phyloP scores from a whole-genome alignment of 2,888 invertebrate species.

The Dryadula phaetusa region DNA sequence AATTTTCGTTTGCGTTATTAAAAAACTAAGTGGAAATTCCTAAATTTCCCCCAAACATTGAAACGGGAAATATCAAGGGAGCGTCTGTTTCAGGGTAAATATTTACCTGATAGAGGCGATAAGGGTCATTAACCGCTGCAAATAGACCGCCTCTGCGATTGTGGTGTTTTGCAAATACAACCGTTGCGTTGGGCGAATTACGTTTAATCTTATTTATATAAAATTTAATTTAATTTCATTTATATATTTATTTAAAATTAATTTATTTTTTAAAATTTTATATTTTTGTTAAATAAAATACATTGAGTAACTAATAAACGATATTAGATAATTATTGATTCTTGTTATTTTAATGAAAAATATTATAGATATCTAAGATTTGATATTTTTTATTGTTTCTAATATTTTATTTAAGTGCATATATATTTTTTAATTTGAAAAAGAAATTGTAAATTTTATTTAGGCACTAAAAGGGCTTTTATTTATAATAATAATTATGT shows the following conservation, averaged over 20 bases:
- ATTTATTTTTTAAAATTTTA: background rate
- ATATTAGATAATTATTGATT: no score
- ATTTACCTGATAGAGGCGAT: constrained; percentile 47
- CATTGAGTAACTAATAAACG: no score
- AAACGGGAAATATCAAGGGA: constrained; percentile 27
- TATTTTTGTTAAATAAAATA: no score
- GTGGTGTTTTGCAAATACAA: constrained; percentile 21
- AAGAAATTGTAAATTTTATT: no score
- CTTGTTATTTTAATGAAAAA: no score
- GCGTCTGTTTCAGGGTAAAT: constrained; percentile 34
- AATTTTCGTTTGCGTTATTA: background rate
- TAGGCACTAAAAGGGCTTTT: no score
- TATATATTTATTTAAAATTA: background rate
- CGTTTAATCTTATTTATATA: constrained; percentile 10
- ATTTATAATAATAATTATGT: no score
- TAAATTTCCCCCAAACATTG: constrained; percentile 16
- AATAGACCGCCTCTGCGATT: constrained; percentile 34
- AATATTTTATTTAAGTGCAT: no score
- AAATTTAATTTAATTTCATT: no score
- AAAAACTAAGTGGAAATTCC: constrained; percentile 2
- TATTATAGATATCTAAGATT: no score
- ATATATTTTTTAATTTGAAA: no score
- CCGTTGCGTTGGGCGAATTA: background rate
- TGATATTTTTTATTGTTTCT: no score
- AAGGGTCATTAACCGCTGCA: constrained; percentile 46